Base-by-base conservation (phyloP, 1,140 invertebrate genomes). In the Euura lappo region DNA sequence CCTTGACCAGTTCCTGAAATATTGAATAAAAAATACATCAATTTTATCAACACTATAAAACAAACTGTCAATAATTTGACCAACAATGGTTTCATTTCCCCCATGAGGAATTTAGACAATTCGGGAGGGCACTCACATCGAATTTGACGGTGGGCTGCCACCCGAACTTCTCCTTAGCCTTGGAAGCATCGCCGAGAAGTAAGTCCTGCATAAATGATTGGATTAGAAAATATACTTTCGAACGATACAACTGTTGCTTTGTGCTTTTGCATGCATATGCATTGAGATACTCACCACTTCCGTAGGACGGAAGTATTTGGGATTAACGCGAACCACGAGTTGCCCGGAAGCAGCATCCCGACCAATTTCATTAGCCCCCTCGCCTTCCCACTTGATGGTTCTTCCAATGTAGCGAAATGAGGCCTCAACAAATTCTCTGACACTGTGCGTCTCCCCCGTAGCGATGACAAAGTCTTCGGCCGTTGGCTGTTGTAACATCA, bases 381-480 rank as follows among this genome's bases (percentile, higher is more conserved):
- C 86, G 0, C 98, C 98, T 86, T 95, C 90, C 99, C 99, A 99
- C 64, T 88, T 83, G 71, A 97, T 93, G 65, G 86, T 87, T 65
- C 90, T 90, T 1, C 91, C 93, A 44, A 99, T 92, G 81, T 94
- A 90, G 71, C 89, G 89, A 85, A 99, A 99, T 3, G 98, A 92
- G 44, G 91, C 91, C 88, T 98, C 96, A 0, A 99, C 96, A 91
- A 99, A 99, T 89, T 99, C 96, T 60, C 95, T 89, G 1, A 99
- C 98, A 86, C 96, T 99, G 85, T 98, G 97, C 5, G 93, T 92
- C 87, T 98, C 94, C 13, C 97, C 97, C 3, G 97, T 99, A 2
- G 98, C 97, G 79, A 99, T 97, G 2, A 99, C 98, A 90, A 95
- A 99, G 89, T 99, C 98, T 68, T 99, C 95, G 0, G 98, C 95